Conservation (phyloP, 2,113 vertebrate species). For the Indri indri region DNA sequence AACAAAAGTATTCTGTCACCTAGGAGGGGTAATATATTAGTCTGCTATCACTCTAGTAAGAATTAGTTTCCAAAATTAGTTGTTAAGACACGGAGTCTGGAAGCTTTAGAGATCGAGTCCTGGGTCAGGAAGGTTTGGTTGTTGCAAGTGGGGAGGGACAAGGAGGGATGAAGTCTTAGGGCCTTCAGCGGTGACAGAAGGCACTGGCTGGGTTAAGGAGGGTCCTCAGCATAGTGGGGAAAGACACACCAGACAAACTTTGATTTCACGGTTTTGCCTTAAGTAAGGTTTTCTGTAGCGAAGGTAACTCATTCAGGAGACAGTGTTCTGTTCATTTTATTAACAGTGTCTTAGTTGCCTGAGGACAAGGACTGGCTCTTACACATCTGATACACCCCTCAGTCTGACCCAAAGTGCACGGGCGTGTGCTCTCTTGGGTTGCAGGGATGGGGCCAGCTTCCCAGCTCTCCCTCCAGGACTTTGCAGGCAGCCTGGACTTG, state of each 20-base stretch:
- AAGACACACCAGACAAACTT: neutral
- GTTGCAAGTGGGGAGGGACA: neutral
- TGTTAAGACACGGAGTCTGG: neutral
- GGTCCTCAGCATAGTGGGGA: neutral
- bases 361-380: neutral
- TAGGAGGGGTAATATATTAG: neutral
- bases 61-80: neutral
- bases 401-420: neutral
- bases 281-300: neutral
- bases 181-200: neutral
- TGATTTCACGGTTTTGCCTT: neutral
- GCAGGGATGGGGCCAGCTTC: neutral
- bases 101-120: neutral
- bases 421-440: neutral
- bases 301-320: neutral
- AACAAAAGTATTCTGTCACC: neutral
- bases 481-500: neutral
- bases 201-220: neutral
- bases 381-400: no score
- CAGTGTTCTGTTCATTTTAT: neutral
- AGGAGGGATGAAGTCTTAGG: neutral
- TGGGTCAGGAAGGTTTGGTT: neutral
- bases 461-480: neutral
- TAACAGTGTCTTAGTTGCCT: neutral
- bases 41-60: slow-evolving; percentile 1